Percentiles rank a stretch among this genome's conserved stretches.
These are phyloP conservation scores for Agrypnus murinus DNA, from an alignment of 2,888 invertebrate species.

Conservation along the genomic window DNA sequence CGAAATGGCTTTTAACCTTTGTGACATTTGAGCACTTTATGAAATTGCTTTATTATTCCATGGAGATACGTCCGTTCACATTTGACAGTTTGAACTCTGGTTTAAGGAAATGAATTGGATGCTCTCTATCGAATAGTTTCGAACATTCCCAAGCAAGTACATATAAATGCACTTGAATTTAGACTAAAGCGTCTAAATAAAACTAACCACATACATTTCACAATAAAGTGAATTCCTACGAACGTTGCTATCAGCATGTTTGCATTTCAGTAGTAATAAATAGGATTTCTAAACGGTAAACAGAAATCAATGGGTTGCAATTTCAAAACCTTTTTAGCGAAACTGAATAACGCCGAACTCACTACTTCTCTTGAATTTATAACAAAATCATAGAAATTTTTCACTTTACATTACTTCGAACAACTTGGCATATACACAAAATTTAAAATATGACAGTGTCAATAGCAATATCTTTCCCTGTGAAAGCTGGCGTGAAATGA, in stretches of 20 bases:
- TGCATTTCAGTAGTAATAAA: no score
- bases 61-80: conserved; percentile 42
- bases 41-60: conserved; percentile 58
- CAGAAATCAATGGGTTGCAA: neutral
- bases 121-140: neutral
- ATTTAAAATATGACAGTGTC: conserved; percentile 16
- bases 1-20: conserved; percentile 57
- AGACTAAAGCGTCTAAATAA: no score
- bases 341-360: no score
- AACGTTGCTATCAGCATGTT: no score
- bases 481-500: conserved; percentile 27
- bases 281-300: neutral
- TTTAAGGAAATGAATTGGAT: conserved; percentile 44
- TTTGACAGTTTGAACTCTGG: conserved; percentile 42
- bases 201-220: no score
- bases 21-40: conserved; percentile 56
- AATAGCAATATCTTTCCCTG: conserved; percentile 7
- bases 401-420: neutral
- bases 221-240: no score
- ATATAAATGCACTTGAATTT: conserved; percentile 17
- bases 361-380: neutral
- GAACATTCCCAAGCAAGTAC: conserved; percentile 8
- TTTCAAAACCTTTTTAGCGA: no score
- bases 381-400: neutral
- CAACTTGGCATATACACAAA: neutral